Evolutionary conservation across 2,888 invertebrate genomes (phyloP).

Genomic region (Apotomis betuletana): DNA sequence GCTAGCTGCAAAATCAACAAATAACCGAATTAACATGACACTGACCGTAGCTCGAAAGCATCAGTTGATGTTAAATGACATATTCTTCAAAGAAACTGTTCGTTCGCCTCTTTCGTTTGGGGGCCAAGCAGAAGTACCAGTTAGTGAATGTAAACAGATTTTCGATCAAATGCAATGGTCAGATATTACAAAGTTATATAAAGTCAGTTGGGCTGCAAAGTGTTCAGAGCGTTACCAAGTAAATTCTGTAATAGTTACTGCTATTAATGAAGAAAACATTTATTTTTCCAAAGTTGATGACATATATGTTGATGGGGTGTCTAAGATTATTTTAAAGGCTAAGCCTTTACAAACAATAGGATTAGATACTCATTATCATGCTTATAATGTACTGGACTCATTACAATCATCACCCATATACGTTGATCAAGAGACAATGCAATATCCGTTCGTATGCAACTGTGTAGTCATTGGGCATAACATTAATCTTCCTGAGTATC

Average conservation of each 20-base stretch:
- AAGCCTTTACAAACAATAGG: constrained; percentile 15
- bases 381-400: constrained; percentile 21
- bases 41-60: constrained; percentile 8
- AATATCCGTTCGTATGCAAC: constrained; percentile 14
- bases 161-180: constrained; percentile 3
- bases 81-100: constrained; percentile 21
- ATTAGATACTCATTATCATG: constrained; percentile 30
- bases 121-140: constrained; percentile 1
- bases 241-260: constrained; percentile 7
- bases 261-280: background rate
- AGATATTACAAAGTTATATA: constrained; percentile 1
- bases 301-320: constrained; percentile 10
- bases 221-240: constrained; percentile 7
- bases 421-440: constrained; percentile 11
- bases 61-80: constrained; percentile 36
- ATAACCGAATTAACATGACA: constrained; percentile 33
- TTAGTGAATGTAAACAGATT: constrained; percentile 8
- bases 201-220: constrained; percentile 4
- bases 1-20: constrained; percentile 32
- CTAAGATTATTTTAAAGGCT: constrained; percentile 10
- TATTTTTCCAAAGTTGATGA: constrained; percentile 4
- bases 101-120: constrained; percentile 6
- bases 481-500: constrained; percentile 8
- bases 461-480: constrained; percentile 11
- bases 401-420: constrained; percentile 8